Percentiles rank a stretch among this genome's conserved stretches.
These are phyloP conservation scores for Acromyrmex echinatior DNA, from an alignment of 1,140 invertebrate genomes.

Conservation along the genomic window DNA sequence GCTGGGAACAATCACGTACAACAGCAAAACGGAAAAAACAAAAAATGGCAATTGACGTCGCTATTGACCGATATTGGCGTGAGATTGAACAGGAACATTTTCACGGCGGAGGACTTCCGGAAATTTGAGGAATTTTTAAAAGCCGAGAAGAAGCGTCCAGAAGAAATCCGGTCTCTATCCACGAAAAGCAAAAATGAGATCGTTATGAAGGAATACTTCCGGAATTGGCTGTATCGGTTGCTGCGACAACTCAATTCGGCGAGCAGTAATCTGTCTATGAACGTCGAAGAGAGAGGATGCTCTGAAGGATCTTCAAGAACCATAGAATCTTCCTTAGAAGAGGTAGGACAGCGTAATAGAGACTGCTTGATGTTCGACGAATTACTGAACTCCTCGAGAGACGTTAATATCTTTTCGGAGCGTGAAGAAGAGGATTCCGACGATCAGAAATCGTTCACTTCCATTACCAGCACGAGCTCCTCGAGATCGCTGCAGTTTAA, in stretches of 20 bases:
- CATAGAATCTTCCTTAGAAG: neutral
- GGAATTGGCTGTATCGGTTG: slow-evolving; percentile 20
- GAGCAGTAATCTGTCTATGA: neutral
- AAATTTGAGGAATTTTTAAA: slow-evolving; percentile 12
- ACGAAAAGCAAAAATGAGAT: slow-evolving; percentile 14
- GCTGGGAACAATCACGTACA: neutral
- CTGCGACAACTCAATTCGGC: slow-evolving; percentile 17
- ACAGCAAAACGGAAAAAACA: neutral
- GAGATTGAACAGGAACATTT: slow-evolving; percentile 14
- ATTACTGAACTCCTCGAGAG: neutral
- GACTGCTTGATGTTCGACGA: neutral
- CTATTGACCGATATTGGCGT: neutral
- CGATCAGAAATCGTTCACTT: slow-evolving; percentile 21
- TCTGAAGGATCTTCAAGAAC: neutral
- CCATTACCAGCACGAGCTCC: neutral
- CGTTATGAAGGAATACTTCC: slow-evolving; percentile 33
- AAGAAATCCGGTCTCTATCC: slow-evolving; percentile 11
- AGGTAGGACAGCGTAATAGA: neutral
- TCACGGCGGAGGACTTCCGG: slow-evolving; percentile 7
- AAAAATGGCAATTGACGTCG: slow-evolving; percentile 11
- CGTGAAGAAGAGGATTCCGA: slow-evolving; percentile 22
- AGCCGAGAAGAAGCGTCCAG: neutral
- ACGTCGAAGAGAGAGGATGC: neutral
- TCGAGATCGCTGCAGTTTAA: slow-evolving; percentile 2
- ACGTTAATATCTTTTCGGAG: neutral